phyloP scores from a whole-genome alignment of 2,113 vertebrate species.

The Hymenochirus boettgeri region DNA sequence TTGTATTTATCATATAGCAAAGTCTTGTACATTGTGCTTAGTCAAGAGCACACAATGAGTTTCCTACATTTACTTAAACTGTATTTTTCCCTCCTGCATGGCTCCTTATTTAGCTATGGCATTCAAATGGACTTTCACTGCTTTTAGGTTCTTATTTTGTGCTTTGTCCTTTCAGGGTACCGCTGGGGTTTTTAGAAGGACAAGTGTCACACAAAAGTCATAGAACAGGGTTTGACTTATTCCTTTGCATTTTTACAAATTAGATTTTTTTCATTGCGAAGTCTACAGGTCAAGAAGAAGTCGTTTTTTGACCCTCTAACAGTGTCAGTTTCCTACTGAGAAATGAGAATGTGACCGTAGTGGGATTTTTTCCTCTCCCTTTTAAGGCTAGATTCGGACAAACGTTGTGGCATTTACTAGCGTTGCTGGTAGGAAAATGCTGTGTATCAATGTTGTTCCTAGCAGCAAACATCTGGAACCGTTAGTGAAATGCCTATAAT shows the following conservation, averaged over 20 bases:
- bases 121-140: slow-evolving; percentile 33
- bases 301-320: no score
- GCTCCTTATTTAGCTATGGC: slow-evolving; percentile 29
- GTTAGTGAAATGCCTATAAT: no score
- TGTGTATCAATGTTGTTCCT: no score
- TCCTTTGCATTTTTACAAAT: slow-evolving; percentile 12
- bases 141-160: slow-evolving; percentile 15
- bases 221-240: not conserved
- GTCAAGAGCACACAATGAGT: slow-evolving; percentile 30
- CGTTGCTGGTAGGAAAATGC: no score
- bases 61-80: slow-evolving; percentile 30
- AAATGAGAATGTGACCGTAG: no score
- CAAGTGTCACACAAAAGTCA: slow-evolving; percentile 16
- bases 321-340: no score
- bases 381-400: no score
- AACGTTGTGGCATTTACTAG: no score
- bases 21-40: slow-evolving; percentile 13
- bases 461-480: no score
- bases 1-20: slow-evolving; percentile 33
- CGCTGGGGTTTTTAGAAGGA: slow-evolving; percentile 26
- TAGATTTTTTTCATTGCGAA: no score
- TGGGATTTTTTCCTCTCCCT: no score
- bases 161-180: not conserved
- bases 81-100: slow-evolving; percentile 11
- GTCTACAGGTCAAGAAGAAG: no score